phyloP scores from a whole-genome alignment of 1,140 invertebrate genomes.

The Adelges cooleyi region DNA sequence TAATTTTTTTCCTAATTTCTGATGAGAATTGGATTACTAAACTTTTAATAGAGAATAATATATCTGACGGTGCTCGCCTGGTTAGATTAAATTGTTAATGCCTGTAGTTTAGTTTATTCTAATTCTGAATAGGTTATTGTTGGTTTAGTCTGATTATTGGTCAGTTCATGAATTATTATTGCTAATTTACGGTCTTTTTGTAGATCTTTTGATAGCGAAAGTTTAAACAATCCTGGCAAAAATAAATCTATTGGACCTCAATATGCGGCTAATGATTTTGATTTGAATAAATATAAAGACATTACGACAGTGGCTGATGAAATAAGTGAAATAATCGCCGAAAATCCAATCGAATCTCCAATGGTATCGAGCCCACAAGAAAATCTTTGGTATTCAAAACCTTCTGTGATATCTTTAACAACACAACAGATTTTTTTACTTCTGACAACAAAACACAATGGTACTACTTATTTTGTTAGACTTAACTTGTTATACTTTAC shows the following conservation, averaged over 20 bases:
- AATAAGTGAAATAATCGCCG: neutral
- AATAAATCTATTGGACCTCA: slow-evolving; percentile 1
- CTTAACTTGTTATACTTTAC: neutral
- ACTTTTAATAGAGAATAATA: too few relatives aligned
- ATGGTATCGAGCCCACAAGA: neutral
- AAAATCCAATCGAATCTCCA: neutral
- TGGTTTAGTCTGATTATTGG: too few relatives aligned
- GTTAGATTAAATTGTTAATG: too few relatives aligned
- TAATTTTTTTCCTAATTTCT: too few relatives aligned
- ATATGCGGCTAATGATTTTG: neutral
- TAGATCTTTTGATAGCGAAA: neutral
- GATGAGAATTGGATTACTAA: too few relatives aligned
- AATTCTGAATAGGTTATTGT: too few relatives aligned
- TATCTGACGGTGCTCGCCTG: too few relatives aligned
- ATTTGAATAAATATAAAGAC: neutral
- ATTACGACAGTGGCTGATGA: neutral
- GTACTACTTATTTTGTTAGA: neutral
- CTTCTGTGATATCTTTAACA: neutral
- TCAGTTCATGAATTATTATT: too few relatives aligned
- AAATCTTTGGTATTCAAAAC: slow-evolving; percentile 11
- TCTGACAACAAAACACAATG: neutral
- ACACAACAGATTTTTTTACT: slow-evolving; percentile 20
- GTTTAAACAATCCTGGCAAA: neutral
- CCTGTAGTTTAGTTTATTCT: too few relatives aligned
- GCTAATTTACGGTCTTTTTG: too few relatives aligned